phyloP scores from a whole-genome alignment of 2,113 vertebrate species.

The Macroglossus sobrinus region DNA sequence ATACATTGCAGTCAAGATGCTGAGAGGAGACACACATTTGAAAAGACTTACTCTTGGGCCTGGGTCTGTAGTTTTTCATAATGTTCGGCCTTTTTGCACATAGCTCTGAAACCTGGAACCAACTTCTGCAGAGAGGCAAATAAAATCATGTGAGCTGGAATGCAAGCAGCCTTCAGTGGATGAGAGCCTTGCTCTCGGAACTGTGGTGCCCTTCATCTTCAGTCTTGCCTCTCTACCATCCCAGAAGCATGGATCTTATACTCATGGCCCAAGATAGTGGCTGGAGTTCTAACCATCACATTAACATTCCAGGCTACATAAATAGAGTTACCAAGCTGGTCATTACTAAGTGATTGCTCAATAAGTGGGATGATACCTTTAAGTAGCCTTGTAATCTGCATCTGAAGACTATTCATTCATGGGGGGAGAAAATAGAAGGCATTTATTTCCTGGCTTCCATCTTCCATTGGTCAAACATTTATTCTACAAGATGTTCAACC shows the following conservation, averaged over 20 bases:
- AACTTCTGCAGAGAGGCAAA: not conserved
- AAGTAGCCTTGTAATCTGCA: not conserved
- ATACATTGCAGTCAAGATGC: not conserved
- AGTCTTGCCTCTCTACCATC: not conserved
- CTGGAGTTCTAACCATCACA: not conserved
- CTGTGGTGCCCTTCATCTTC: not conserved
- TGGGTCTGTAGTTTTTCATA: not conserved
- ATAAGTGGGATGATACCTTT: not conserved
- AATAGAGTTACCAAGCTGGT: not conserved
- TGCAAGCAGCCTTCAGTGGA: not conserved
- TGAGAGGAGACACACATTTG: not conserved
- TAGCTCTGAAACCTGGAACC: not conserved
- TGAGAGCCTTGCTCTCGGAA: not conserved
- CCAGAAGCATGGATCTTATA: not conserved
- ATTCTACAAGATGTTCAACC: not conserved
- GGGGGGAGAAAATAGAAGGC: not conserved
- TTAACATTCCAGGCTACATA: not conserved
- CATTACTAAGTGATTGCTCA: not conserved
- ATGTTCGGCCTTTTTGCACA: not conserved
- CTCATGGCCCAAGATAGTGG: not conserved
- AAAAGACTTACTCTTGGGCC: not conserved
- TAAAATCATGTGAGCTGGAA: not conserved
- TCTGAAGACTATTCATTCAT: not conserved
- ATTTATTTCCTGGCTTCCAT: not conserved
- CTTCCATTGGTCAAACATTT: not conserved